A percentile compares a stretch with the other conserved stretches of the same genome.
Evolutionary conservation across 2,113 vertebrate species (phyloP).

Genomic region (Ceyx melanurus): DNA sequence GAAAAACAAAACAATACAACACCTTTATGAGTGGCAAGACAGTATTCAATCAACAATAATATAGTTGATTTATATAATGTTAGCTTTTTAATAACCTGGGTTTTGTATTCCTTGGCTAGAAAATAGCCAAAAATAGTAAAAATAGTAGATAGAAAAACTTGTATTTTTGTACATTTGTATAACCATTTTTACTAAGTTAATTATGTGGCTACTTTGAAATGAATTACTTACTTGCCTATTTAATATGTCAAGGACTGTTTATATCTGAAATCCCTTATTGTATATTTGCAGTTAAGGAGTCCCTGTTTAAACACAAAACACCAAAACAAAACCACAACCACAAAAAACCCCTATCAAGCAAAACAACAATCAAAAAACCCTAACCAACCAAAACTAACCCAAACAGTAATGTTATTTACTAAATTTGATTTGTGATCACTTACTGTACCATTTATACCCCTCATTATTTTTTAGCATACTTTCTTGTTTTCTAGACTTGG

Average conservation of each 20-base stretch:
- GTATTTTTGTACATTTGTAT: too few species aligned
- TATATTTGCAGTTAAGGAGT: not conserved
- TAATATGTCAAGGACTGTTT: constrained; percentile 16
- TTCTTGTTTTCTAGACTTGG: not conserved
- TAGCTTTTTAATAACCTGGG: constrained; percentile 55
- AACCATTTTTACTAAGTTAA: constrained; percentile 23
- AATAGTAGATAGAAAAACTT: too few species aligned
- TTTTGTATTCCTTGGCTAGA: constrained; percentile 49
- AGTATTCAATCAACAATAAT: constrained; percentile 54
- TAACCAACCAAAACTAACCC: too few species aligned
- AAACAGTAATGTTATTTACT: not conserved
- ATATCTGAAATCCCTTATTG: not conserved
- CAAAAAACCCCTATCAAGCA: too few species aligned
- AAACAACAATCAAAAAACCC: too few species aligned
- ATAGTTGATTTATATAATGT: constrained; percentile 68
- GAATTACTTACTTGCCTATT: not conserved
- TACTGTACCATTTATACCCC: not conserved
- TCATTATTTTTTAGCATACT: not conserved
- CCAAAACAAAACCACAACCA: too few species aligned
- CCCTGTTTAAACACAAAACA: not conserved
- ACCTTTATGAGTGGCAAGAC: constrained; percentile 22
- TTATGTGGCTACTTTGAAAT: constrained; percentile 36
- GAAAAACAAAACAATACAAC: not conserved
- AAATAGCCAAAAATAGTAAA: constrained; percentile 34
- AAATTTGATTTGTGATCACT: not conserved